phyloP scores from a whole-genome alignment of 2,797 vertebrate species.

The Danio kyathit region DNA sequence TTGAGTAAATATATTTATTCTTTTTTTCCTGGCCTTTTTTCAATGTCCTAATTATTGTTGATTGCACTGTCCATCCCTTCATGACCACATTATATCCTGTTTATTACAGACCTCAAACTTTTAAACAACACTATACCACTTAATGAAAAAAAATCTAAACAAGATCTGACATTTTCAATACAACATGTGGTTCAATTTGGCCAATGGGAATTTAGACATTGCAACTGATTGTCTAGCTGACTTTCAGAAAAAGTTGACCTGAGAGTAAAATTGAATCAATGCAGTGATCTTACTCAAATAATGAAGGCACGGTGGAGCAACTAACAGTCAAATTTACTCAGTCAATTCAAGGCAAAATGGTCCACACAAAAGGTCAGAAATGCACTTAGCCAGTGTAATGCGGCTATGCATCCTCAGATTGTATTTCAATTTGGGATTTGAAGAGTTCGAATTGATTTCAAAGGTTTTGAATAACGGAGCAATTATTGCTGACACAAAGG shows the following conservation, averaged over 20 bases:
- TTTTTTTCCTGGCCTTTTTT: too few relatives aligned
- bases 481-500: conserved; percentile 35
- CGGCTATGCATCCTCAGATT: conserved; percentile 22
- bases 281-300: conserved; percentile 55
- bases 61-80: too few relatives aligned
- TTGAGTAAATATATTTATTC: too few relatives aligned
- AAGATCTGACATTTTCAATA: conserved; percentile 26
- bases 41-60: too few relatives aligned
- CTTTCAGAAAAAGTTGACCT: conserved; percentile 50
- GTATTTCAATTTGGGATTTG: conserved; percentile 40
- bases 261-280: conserved; percentile 55
- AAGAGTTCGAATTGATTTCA: conserved; percentile 33
- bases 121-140: neutral
- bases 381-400: conserved; percentile 28
- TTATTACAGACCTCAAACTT: neutral
- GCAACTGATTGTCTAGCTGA: conserved; percentile 40
- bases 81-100: too few relatives aligned
- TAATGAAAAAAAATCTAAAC: conserved; percentile 15
- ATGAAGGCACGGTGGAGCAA: conserved; percentile 30
- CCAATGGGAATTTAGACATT: conserved; percentile 29
- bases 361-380: conserved; percentile 45
- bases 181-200: conserved; percentile 50
- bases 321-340: conserved; percentile 44
- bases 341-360: conserved; percentile 47
- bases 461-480: conserved; percentile 49